Percentiles rank a stretch among this genome's conserved stretches.
Evolutionary conservation across 2,797 vertebrate genomes (phyloP).

Genomic region (Arnoldichthys spilopterus): DNA sequence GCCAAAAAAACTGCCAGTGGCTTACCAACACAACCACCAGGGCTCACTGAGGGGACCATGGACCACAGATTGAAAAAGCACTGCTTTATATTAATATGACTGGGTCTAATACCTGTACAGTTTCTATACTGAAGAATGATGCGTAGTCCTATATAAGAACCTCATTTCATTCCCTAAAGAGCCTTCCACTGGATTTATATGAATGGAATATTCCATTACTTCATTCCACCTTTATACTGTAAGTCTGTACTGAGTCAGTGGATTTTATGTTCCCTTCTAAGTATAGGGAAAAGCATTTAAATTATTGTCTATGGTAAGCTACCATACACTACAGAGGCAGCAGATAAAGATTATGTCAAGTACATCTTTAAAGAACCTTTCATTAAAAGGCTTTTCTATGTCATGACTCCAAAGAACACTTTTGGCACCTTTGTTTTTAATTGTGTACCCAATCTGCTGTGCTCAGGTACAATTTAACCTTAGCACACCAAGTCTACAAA

Average conservation of each 20-base stretch:
- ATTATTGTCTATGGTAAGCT: not conserved
- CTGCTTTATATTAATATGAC: too few species aligned
- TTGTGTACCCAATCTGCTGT: not conserved
- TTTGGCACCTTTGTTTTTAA: not conserved
- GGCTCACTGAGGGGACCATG: too few species aligned
- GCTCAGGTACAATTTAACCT: not conserved
- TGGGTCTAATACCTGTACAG: too few species aligned
- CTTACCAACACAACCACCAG: too few species aligned
- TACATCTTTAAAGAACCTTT: not conserved
- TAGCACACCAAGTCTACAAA: not conserved
- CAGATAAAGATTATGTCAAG: not conserved
- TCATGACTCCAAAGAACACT: not conserved
- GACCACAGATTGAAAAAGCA: too few species aligned
- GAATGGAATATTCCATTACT: not conserved
- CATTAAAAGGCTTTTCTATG: not conserved
- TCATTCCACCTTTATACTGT: too few species aligned
- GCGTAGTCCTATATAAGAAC: too few species aligned
- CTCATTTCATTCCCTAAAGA: too few species aligned
- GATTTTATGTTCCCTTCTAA: not conserved
- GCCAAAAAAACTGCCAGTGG: too few species aligned
- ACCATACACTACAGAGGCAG: not conserved
- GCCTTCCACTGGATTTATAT: too few species aligned
- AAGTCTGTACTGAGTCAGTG: too few species aligned
- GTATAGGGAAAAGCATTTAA: not conserved
- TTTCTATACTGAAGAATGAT: too few species aligned